Base-by-base conservation (phyloP, 1,140 invertebrate species). In the Aradophagus sp. region DNA sequence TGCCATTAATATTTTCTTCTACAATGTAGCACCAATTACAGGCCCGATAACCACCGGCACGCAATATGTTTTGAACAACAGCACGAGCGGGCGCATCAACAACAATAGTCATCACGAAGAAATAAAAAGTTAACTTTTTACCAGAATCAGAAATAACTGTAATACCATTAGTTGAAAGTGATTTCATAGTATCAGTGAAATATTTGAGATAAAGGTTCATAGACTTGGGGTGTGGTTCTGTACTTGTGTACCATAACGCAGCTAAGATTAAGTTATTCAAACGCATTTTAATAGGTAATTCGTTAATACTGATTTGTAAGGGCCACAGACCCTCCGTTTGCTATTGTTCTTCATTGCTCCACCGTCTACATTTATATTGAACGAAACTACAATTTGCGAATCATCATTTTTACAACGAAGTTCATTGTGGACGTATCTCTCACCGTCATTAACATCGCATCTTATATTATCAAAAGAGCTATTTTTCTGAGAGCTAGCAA, bases 11-110 rank as follows among this genome's bases (percentile, higher is more conserved):
- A 19, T n/a, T 14, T 16, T 19, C 15, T 26, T 36, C 23, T 15
- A 45, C 2, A 2, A 59, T 12, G 41, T 72, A 72, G 26, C 73
- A 75, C 65, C 74, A 75, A 36, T 41, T 59, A 31, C 72, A 74
- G 0, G 41, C 61, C 39, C 2, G 56, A 19, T 70, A 70, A 1
- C 66, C 72, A 41, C 62, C 65, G 34, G 55, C 63, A 41, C 72
- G 72, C 6, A 66, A 11, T 32, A 67, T 29, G 26, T 74, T 74
- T 29, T 71, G 67, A 15, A 74, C 13, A 13, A 74, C 29, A 11
- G 63, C 56, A 3, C 74, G 42, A 39, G 52, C 55, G 53, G 39
- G 8, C 38, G 59, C 20, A 48, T 63, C 52, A 13, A 62, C 52
- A 8, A 39, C 29, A 50, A 48, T 61, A 15, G 17, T 5, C 12